Base-by-base conservation (phyloP, 2,888 invertebrate genomes). In the Synanthedon andrenaeformis region DNA sequence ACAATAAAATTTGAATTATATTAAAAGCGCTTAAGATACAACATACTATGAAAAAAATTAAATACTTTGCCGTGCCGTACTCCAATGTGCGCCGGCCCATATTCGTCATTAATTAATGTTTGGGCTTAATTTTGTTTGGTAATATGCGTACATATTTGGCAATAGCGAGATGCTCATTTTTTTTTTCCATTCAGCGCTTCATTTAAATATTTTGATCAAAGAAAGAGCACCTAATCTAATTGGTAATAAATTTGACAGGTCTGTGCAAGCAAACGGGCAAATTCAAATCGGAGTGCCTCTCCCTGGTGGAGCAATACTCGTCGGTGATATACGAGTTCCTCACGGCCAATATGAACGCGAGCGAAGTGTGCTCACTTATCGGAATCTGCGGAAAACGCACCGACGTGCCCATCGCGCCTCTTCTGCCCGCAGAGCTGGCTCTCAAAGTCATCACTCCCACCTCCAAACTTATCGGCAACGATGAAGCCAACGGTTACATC, bases 221-320 rank as follows among this genome's bases (percentile, higher is more conserved):
- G 8, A 8, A 28, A 28, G n/a, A n/a, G 28, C 28, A 28, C 2
- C 28, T 8, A 10, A 10, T 35, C 35, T 10, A 10, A 35, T 35
- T 3, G 8, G 35, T 35, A 3, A 35, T 35, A 8, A 35, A 45
- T 13, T 5, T 58, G 55, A 5, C 64, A 88, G 88, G 96, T 56
- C 82, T 96, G 4, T 96, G 96, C 85, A 93, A 93, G 59, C 94
- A 95, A 81, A 92, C 93, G 0, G 91, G 91, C 56, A 85, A 89
- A 10, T 95, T 95, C 78, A 89, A 91, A 59, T 71, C 85, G 1
- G 93, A 96, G 87, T 97, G 97, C 68, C 79, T 91, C 2, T 89
- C 90, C 56, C 82, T 96, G 48, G 94, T 94, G 0, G 91, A 94
- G 55, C 89, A 96, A 65, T 96, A 96, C 77, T 95, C 94, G 69